Conservation (phyloP, 2,888 invertebrate genomes). For the Neoscelio sp. region DNA sequence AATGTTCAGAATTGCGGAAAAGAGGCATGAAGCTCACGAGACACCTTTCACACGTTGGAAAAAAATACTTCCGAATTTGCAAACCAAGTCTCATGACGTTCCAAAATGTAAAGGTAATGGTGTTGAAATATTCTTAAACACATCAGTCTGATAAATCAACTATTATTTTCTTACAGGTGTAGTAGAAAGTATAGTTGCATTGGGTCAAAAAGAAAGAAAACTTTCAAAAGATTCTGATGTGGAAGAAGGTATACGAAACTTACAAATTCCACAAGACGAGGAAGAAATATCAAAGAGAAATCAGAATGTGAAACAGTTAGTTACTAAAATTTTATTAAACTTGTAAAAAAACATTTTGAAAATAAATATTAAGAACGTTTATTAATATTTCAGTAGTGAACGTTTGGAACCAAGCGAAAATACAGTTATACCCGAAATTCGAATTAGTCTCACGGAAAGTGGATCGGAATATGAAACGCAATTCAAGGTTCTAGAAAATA, state of each 20-base stretch:
- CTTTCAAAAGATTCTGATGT: slow-evolving; percentile 76
- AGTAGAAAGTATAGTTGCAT: slow-evolving; percentile 8
- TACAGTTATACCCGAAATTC: slow-evolving; percentile 43
- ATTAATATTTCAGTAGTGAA: too few relatives aligned
- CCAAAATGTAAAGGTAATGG: slow-evolving; percentile 63
- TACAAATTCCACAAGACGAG: background rate
- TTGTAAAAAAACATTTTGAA: background rate
- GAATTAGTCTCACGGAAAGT: slow-evolving; percentile 38
- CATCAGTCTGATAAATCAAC: background rate
- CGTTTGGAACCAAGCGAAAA: slow-evolving; percentile 18
- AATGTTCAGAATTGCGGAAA: slow-evolving; percentile 95
- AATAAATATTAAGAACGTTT: too few relatives aligned
- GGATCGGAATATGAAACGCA: background rate
- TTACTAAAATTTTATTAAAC: slow-evolving; percentile 7
- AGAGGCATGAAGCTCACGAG: slow-evolving; percentile 86
- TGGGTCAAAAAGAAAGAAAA: slow-evolving; percentile 69
- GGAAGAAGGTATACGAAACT: too few relatives aligned
- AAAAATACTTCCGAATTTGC: slow-evolving; percentile 86
- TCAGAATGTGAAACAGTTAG: background rate
- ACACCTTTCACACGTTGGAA: slow-evolving; percentile 88
- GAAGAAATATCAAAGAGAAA: background rate
- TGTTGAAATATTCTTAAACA: background rate
- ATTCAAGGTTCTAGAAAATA: slow-evolving; percentile 1
- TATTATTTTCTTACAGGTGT: slow-evolving; percentile 19
- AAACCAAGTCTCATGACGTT: slow-evolving; percentile 74